These are phyloP conservation scores for Mythimna ferrago DNA, from an alignment of 2,888 invertebrate species.

Conservation along the genomic window DNA sequence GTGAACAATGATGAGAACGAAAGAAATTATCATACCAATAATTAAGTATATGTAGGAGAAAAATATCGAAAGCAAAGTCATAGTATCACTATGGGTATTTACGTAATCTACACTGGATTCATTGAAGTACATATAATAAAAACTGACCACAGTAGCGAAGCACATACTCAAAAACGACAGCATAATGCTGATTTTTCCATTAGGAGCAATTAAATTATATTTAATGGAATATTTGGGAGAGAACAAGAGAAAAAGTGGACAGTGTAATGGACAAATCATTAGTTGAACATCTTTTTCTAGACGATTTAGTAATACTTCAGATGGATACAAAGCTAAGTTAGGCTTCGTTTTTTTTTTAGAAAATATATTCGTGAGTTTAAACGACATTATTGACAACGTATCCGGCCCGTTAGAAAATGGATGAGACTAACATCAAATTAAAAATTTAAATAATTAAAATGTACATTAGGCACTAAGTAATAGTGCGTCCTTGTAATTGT, in stretches of 20 bases:
- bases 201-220: conserved; percentile 19
- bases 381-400: background rate
- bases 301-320: conserved; percentile 14
- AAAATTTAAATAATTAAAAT: too few relatives aligned
- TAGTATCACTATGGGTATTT: conserved; percentile 9
- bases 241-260: conserved; percentile 11
- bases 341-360: background rate
- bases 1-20: conserved; percentile 9
- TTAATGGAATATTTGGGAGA: conserved; percentile 15
- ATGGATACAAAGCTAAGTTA: background rate
- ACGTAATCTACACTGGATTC: conserved; percentile 5
- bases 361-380: background rate
- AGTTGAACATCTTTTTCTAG: conserved; percentile 11
- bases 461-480: too few relatives aligned
- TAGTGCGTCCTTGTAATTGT: too few relatives aligned
- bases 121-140: conserved; percentile 22
- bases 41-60: background rate
- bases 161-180: conserved; percentile 12
- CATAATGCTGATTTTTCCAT: background rate
- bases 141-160: background rate
- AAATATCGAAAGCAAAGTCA: background rate
- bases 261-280: conserved; percentile 16
- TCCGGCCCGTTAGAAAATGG: background rate
- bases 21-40: conserved; percentile 11
- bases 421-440: background rate